Base-by-base conservation (phyloP, 1,140 invertebrate species). In the Sogatella furcifera region DNA sequence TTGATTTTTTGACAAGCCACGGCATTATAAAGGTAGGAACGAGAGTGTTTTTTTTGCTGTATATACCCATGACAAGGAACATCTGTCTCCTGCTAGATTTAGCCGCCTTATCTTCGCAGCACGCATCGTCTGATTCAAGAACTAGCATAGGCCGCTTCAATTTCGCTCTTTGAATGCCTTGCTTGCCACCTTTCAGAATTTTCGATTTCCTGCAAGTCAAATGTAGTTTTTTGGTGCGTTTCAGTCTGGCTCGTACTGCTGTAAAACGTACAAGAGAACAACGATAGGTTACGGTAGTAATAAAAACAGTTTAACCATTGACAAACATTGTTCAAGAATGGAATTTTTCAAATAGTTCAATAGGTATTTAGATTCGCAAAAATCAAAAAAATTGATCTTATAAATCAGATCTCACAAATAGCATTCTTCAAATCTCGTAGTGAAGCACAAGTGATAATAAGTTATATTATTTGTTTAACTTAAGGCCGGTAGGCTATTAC, bases 11-110 rank as follows among this genome's bases (percentile, higher is more conserved):
- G 5, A 58, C 59, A 49, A 65, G 69, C 74, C 74, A 77, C 6
- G 72, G 71, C 70, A 77, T 72, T 60, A 76, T 72, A 63, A 78
- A 75, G 10, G 71, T 77, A 15, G 75, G 72, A 17, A 74, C 66
- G 2, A 75, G 66, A 46, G 71, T 61, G 11, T 38, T 10, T 38
- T 38, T 38, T 2, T 38, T 38, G 34, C 34, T 38, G 15, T 67
- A 68, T 53, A 69, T 65, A n/a, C 78, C 79, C 78, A 81, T 80
- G 24, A 80, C 71, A 24, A 80, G 72, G 63, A 75, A 79, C 17
- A 62, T 58, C 10, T 65, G 56, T 53, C 53, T 42, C 13, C 53
- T 64, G 11, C 34, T 38, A 41, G 57, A 55, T 64, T 66, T 61
- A 14, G 65, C 61, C 11, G 65, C 61, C 11, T 67, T 60, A 41